These are phyloP conservation scores for Passer montanus DNA, from an alignment of 2,113 vertebrate genomes.

Conservation along the genomic window DNA sequence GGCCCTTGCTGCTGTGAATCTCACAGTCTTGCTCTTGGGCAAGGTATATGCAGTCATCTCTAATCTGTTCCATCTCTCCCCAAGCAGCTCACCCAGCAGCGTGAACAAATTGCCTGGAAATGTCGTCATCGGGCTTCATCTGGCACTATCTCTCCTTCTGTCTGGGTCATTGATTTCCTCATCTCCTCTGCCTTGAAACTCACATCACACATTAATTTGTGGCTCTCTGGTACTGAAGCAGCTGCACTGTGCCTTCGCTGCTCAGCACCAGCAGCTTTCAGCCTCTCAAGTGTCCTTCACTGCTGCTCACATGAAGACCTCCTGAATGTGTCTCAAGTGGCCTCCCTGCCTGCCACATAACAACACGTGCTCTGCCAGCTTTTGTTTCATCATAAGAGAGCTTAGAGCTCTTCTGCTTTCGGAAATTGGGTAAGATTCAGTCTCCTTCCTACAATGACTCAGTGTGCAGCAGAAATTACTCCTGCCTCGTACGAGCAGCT, in stretches of 20 bases:
- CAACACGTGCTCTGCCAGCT: constrained; percentile 21
- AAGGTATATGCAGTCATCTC: not conserved
- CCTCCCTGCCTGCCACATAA: not conserved
- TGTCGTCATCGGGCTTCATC: constrained; percentile 46
- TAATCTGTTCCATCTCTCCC: constrained; percentile 48
- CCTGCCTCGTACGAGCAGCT: not conserved
- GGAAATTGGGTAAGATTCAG: constrained; percentile 38
- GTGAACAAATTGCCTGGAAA: constrained; percentile 64
- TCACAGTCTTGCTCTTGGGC: constrained; percentile 15
- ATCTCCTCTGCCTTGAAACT: constrained; percentile 51
- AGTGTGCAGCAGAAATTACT: constrained; percentile 31
- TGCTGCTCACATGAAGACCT: constrained; percentile 27
- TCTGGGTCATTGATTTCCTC: constrained; percentile 62
- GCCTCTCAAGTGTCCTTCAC: constrained; percentile 41
- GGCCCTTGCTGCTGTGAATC: not conserved
- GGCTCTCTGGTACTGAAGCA: not conserved
- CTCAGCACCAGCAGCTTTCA: constrained; percentile 32
- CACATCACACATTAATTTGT: constrained; percentile 20
- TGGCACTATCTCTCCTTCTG: constrained; percentile 38
- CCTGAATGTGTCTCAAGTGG: constrained; percentile 31
- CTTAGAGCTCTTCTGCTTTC: constrained; percentile 19
- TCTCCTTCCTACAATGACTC: constrained; percentile 52
- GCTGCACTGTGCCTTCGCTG: constrained; percentile 7
- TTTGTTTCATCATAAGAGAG: constrained; percentile 27
- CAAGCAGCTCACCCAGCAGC: constrained; percentile 37